Percentiles rank a stretch among this genome's conserved stretches.
Evolutionary conservation across 2,113 vertebrate genomes (phyloP).

Genomic region (Oplegnathus fasciatus): DNA sequence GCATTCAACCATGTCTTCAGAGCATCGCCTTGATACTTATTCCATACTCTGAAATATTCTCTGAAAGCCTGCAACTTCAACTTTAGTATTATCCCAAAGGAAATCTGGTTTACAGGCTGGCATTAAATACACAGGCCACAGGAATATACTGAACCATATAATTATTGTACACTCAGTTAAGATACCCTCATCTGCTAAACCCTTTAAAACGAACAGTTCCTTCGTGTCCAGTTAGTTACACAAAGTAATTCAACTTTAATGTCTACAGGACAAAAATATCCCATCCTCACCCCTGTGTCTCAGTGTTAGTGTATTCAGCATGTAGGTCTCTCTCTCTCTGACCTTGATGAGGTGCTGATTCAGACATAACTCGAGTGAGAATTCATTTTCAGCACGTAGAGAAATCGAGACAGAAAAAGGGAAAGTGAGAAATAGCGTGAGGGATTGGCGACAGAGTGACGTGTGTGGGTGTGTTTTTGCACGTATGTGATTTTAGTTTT

Average conservation of each 20-base stretch:
- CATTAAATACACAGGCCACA: not conserved
- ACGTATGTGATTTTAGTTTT: not conserved
- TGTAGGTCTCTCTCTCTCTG: slow-evolving; percentile 19
- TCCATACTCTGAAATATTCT: not conserved
- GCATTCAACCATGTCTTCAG: not conserved
- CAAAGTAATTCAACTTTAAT: not conserved
- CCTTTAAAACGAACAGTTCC: not conserved
- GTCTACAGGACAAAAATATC: not conserved
- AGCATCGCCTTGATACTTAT: not conserved
- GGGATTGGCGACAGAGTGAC: not conserved
- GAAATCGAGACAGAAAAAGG: not conserved
- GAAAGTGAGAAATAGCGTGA: not conserved
- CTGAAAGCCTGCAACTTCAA: not conserved
- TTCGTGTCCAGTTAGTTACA: too few species aligned
- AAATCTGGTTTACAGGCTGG: not conserved
- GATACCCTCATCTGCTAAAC: too few species aligned
- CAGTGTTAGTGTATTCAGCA: not conserved
- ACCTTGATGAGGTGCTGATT: slow-evolving; percentile 63
- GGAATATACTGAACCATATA: not conserved
- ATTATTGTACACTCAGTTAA: not conserved
- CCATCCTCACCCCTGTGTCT: not conserved
- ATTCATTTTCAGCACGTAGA: slow-evolving; percentile 30
- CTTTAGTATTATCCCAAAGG: not conserved
- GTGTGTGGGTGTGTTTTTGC: not conserved
- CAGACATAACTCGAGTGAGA: slow-evolving; percentile 31